phyloP scores from a whole-genome alignment of 1,140 invertebrate genomes.

The Ditylenchus dipsaci region DNA sequence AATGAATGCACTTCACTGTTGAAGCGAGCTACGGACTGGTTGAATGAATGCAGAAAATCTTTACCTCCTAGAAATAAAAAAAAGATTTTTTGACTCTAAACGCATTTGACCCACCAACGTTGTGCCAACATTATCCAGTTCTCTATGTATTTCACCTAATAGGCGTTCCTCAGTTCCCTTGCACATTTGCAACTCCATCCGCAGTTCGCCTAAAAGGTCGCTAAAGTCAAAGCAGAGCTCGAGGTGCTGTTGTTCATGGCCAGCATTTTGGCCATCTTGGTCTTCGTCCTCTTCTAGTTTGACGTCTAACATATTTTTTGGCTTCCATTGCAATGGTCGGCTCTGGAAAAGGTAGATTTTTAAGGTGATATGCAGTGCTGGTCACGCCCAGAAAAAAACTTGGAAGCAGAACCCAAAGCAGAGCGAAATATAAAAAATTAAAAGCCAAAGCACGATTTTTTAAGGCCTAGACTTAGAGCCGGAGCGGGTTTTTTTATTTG shows the following conservation, averaged over 20 bases:
- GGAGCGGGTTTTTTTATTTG: neutral
- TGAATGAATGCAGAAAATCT: slow-evolving; percentile 41
- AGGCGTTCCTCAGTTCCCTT: slow-evolving; percentile 36
- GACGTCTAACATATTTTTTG: neutral
- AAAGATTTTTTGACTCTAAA: slow-evolving; percentile 1
- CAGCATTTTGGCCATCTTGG: neutral
- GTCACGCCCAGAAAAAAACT: neutral
- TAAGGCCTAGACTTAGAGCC: no score
- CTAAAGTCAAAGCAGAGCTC: neutral
- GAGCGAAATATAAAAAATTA: no score
- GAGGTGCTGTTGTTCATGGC: no score
- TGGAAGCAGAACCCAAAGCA: no score
- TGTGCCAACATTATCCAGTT: slow-evolving; percentile 25
- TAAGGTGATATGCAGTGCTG: neutral
- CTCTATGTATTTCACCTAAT: slow-evolving; percentile 29
- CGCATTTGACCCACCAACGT: neutral
- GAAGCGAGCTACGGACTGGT: slow-evolving; percentile 47
- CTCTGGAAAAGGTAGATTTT: neutral
- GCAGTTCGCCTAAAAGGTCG: slow-evolving; percentile 14
- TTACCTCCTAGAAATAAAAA: slow-evolving; percentile 30
- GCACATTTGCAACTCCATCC: slow-evolving; percentile 18
- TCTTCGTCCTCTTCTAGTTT: neutral
- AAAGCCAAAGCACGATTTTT: no score
- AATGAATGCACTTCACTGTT: slow-evolving; percentile 42
- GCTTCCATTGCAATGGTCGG: neutral